phyloP scores from a whole-genome alignment of 2,888 invertebrate species.

The Eupithecia centaureata region DNA sequence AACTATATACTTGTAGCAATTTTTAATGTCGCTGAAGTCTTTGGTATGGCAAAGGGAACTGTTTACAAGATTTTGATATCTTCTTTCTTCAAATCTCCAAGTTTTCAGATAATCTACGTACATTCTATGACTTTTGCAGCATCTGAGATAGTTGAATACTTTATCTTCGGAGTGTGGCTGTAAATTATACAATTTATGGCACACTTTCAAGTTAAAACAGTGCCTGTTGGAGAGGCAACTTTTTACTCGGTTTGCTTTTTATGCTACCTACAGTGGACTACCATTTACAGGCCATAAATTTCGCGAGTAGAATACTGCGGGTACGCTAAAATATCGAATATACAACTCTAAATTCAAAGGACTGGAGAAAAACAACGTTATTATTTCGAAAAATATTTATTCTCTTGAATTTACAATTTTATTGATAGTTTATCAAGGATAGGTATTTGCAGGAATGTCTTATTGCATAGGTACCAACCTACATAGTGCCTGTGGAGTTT shows the following conservation, averaged over 20 bases:
- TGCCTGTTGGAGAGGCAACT: slow-evolving; percentile 23
- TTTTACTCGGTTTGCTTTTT: slow-evolving; percentile 28
- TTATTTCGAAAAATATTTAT: slow-evolving; percentile 76
- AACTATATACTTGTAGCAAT: too few species aligned
- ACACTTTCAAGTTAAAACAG: background rate
- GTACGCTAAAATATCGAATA: background rate
- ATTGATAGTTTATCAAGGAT: slow-evolving; percentile 27
- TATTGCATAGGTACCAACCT: slow-evolving; percentile 7
- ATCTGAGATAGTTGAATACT: slow-evolving; percentile 8
- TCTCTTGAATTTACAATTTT: slow-evolving; percentile 74
- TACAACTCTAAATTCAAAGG: slow-evolving; percentile 1
- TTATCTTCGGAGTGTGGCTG: slow-evolving; percentile 2
- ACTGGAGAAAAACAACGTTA: slow-evolving; percentile 22
- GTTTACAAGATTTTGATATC: background rate
- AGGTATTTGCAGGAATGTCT: slow-evolving; percentile 12
- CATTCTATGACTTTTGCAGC: background rate
- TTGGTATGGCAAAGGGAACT: background rate
- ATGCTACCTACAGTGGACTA: background rate
- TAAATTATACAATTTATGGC: background rate
- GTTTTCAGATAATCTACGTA: background rate
- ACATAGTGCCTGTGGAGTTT: slow-evolving; percentile 19
- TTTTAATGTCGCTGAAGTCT: too few species aligned
- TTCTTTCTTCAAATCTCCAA: background rate
- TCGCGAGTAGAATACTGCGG: background rate
- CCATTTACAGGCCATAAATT: background rate